Base-by-base conservation (phyloP, 2,888 invertebrate genomes). In the Catotricha subobsoleta region DNA sequence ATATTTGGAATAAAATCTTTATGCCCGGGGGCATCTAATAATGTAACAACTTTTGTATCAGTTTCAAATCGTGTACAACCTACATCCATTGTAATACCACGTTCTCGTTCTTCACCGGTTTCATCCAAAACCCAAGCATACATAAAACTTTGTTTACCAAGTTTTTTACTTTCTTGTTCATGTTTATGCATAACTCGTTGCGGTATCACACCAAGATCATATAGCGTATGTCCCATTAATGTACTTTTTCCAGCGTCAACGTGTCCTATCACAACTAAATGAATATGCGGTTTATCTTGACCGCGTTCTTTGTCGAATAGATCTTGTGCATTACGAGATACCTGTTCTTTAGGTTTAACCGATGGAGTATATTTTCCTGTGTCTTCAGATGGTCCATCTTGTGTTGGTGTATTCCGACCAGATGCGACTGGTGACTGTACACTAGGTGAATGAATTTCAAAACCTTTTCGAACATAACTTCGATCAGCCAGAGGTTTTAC, bases 61-160 rank as follows among this genome's bases (percentile, higher is more conserved):
- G 94, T 91, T 63, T 91, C 87, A 67, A 97, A 92, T 49, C 82
- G 80, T 13, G 86, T 86, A 50, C 84, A 76, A 1, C 91, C 97
- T 12, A 98, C 80, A 64, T 99, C 98, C 91, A 98, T 99, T 2
- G 98, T 99, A 39, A 99, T 94, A 12, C 98, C 98, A 48, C 98
- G 74, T 20, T 79, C 76, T 51, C 94, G 74, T 64, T 98, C 98
- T 59, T 98, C 98, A 2, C 91, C 91, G 44, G 95, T 97, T 65
- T 99, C 97, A 63, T 98, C 98, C 40, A 98, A 67, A 2, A 98
- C 92, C 98, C 98, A 99, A 3, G 98, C 98, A 64, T 86, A 98
- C 67, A 91, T 84, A 53, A 97, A 97, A 46, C 94, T 94, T 54
- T 92, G 88, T 62, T 99, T 99, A 3, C 98, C 98, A 48, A 91